Evolutionary conservation across 2,797 vertebrate species (phyloP).

Genomic region (Oreochromis grahami): DNA sequence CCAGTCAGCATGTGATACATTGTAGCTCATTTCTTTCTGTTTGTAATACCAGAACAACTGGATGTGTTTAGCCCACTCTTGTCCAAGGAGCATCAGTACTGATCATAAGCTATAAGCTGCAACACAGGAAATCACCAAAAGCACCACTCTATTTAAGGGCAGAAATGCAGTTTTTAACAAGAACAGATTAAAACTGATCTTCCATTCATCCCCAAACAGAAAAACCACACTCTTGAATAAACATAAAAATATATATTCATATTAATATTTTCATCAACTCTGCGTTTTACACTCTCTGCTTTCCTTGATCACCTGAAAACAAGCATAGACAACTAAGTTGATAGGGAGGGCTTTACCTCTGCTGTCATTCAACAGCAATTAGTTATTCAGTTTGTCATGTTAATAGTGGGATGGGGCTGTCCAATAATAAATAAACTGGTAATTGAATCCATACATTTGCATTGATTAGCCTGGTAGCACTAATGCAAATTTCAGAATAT

Average conservation of each 20-base stretch:
- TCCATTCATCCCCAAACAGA: neutral
- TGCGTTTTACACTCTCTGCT: neutral
- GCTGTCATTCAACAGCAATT: neutral
- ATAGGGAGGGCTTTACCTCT: neutral
- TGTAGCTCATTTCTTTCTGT: neutral
- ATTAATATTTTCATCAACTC: neutral
- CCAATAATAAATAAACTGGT: slow-evolving; percentile 8
- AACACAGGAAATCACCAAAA: neutral
- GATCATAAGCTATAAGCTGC: neutral
- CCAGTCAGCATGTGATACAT: neutral
- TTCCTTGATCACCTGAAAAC: neutral
- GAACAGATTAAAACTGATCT: neutral
- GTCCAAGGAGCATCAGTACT: neutral
- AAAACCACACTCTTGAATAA: neutral
- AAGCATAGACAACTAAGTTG: neutral
- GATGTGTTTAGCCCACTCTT: neutral
- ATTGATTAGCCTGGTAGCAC: slow-evolving; percentile 22
- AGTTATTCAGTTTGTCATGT: neutral
- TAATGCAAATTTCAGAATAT: slow-evolving; percentile 18
- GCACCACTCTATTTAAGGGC: neutral
- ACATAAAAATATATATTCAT: neutral
- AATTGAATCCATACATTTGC: slow-evolving; percentile 47
- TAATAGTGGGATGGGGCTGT: neutral
- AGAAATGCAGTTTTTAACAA: neutral
- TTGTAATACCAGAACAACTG: neutral